A percentile compares a stretch with the other conserved stretches of the same genome.
These are phyloP conservation scores for Dendroctonus valens DNA, from an alignment of 1,140 invertebrate species.

Conservation along the genomic window DNA sequence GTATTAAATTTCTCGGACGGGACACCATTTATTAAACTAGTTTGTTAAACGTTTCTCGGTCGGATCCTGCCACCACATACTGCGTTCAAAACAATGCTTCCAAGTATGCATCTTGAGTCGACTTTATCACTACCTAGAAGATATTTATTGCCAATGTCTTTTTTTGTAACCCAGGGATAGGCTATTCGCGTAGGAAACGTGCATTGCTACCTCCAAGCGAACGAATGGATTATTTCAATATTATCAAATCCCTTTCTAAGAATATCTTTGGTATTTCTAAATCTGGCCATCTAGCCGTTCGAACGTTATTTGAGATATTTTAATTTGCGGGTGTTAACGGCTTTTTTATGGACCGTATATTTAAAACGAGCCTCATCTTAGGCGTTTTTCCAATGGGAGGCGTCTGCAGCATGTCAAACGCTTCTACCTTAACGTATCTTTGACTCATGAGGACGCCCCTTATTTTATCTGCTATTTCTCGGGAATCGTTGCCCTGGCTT, in stretches of 20 bases:
- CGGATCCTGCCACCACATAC: not conserved
- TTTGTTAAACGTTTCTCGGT: constrained; percentile 7
- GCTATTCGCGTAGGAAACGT: no score
- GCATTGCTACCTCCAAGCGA: no score
- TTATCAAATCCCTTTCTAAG: no score
- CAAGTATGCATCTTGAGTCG: no score
- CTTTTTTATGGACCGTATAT: not conserved
- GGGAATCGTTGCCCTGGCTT: not conserved
- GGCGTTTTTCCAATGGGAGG: constrained; percentile 1
- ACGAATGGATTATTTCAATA: no score
- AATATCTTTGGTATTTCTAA: no score
- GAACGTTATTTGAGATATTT: no score
- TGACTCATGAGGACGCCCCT: not conserved
- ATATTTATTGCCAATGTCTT: no score
- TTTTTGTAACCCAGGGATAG: no score
- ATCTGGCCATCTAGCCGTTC: no score
- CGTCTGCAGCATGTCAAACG: constrained; percentile 7
- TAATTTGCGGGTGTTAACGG: no score
- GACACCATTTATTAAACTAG: constrained; percentile 6
- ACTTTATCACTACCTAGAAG: no score
- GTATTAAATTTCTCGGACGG: constrained; percentile 12
- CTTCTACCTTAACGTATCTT: constrained; percentile 6
- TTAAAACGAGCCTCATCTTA: not conserved
- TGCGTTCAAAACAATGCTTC: not conserved
- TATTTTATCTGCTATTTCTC: not conserved